phyloP scores from a whole-genome alignment of 2,888 invertebrate species.

The Lacanobia oleracea region DNA sequence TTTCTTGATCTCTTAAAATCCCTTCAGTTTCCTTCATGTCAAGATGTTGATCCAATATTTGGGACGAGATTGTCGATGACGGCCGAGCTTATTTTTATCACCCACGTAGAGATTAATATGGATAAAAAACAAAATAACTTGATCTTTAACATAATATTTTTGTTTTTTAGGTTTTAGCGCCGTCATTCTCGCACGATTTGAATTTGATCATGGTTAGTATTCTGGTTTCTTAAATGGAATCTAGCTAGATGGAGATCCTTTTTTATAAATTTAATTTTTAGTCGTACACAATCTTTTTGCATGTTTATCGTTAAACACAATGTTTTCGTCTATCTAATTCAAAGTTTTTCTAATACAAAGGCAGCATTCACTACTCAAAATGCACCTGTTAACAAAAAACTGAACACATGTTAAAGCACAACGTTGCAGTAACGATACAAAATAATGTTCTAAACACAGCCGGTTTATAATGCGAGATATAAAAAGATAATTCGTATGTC shows the following conservation, averaged over 20 bases:
- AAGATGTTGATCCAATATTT: slow-evolving; percentile 25
- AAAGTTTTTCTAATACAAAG: neutral
- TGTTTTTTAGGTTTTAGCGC: neutral
- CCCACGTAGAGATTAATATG: slow-evolving; percentile 37
- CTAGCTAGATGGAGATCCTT: no score
- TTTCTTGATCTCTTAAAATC: neutral
- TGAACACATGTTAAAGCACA: neutral
- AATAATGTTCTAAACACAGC: slow-evolving; percentile 27
- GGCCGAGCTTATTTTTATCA: slow-evolving; percentile 34
- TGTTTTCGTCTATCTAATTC: neutral
- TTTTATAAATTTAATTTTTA: neutral
- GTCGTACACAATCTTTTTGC: neutral
- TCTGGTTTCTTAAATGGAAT: slow-evolving; percentile 10
- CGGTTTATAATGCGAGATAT: slow-evolving; percentile 47
- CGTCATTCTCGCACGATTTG: neutral
- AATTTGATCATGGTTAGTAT: neutral
- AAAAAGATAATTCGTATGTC: slow-evolving; percentile 63
- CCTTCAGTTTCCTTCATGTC: neutral
- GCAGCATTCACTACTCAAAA: neutral
- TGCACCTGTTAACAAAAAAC: neutral
- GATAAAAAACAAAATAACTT: slow-evolving; percentile 38
- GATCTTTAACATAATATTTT: slow-evolving; percentile 9
- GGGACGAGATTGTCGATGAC: slow-evolving; percentile 33
- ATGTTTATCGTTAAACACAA: neutral
- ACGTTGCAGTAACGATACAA: slow-evolving; percentile 4